These are phyloP conservation scores for Eumacrocentrus americanus DNA, from an alignment of 2,888 invertebrate species.

Conservation along the genomic window DNA sequence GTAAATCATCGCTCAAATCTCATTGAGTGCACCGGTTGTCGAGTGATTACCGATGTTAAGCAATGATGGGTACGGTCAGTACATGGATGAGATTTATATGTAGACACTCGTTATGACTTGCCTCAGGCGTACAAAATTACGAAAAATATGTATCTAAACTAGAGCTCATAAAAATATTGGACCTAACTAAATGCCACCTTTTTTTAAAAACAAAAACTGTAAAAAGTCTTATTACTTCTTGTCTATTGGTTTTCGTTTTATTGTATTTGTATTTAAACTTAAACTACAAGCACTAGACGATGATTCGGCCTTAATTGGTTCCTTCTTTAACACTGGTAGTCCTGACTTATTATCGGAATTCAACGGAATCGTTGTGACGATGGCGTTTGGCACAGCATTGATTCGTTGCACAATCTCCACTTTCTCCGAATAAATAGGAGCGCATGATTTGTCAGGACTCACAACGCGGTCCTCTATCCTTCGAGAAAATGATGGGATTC, in stretches of 20 bases:
- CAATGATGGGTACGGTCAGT: too few species aligned
- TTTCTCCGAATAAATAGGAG: slow-evolving; percentile 40
- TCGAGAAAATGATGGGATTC: slow-evolving; percentile 51
- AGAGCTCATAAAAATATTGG: not conserved
- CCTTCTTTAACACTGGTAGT: slow-evolving; percentile 43
- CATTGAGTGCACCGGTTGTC: too few species aligned
- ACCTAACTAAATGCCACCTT: not conserved
- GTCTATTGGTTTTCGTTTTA: slow-evolving; percentile 46
- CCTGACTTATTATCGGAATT: slow-evolving; percentile 40
- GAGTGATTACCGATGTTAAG: too few species aligned
- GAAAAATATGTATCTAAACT: slow-evolving; percentile 12
- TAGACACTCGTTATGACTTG: not conserved
- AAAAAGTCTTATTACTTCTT: slow-evolving; percentile 37
- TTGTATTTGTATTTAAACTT: slow-evolving; percentile 47
- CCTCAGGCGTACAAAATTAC: slow-evolving; percentile 7
- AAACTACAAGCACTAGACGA: slow-evolving; percentile 40
- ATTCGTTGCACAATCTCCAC: slow-evolving; percentile 47
- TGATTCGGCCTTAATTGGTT: slow-evolving; percentile 41
- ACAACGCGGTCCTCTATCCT: slow-evolving; percentile 40
- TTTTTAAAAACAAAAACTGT: not conserved
- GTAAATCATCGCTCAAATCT: not conserved
- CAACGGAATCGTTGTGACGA: slow-evolving; percentile 18
- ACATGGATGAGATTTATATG: too few species aligned
- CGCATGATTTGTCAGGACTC: slow-evolving; percentile 12
- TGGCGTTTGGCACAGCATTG: slow-evolving; percentile 35